These are phyloP conservation scores for Peromyscus eremicus DNA, from an alignment of 2,797 vertebrate species.

Conservation along the genomic window DNA sequence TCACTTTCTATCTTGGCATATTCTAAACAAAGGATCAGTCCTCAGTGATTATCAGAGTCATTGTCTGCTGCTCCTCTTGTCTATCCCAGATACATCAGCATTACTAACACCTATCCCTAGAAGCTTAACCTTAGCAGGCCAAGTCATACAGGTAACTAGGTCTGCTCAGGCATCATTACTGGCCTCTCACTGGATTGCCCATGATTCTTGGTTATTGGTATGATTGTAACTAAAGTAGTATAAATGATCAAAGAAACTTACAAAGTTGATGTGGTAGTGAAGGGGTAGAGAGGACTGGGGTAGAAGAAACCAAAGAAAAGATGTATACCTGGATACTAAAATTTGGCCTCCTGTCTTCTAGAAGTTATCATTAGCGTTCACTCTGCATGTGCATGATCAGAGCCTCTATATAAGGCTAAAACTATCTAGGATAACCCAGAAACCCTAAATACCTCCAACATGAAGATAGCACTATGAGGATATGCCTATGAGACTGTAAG, in stretches of 20 bases:
- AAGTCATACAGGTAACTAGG: not conserved
- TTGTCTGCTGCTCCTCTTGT: not conserved
- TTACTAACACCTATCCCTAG: not conserved
- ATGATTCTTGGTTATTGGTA: conserved; percentile 39
- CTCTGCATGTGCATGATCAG: not conserved
- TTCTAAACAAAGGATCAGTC: conserved; percentile 28
- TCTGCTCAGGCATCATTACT: not conserved
- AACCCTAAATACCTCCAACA: not conserved
- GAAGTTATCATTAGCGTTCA: conserved; percentile 27
- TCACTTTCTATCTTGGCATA: conserved; percentile 47
- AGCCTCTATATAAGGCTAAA: conserved; percentile 16
- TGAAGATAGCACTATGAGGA: not conserved
- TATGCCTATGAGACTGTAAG: not conserved
- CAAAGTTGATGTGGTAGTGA: conserved; percentile 14
- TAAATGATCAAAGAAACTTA: conserved; percentile 28
- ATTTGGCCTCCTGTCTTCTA: conserved; percentile 39
- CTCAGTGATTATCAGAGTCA: not conserved
- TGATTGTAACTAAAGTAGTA: conserved; percentile 10
- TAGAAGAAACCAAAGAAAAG: conserved; percentile 19
- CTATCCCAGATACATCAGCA: not conserved
- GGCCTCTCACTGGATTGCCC: not conserved
- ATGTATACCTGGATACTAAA: not conserved
- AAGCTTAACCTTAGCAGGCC: conserved; percentile 14
- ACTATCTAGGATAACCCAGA: conserved; percentile 32
- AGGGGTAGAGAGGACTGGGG: not conserved